These are phyloP conservation scores for Sceliomorpha sp. DNA, from an alignment of 2,888 invertebrate genomes.

Conservation along the genomic window DNA sequence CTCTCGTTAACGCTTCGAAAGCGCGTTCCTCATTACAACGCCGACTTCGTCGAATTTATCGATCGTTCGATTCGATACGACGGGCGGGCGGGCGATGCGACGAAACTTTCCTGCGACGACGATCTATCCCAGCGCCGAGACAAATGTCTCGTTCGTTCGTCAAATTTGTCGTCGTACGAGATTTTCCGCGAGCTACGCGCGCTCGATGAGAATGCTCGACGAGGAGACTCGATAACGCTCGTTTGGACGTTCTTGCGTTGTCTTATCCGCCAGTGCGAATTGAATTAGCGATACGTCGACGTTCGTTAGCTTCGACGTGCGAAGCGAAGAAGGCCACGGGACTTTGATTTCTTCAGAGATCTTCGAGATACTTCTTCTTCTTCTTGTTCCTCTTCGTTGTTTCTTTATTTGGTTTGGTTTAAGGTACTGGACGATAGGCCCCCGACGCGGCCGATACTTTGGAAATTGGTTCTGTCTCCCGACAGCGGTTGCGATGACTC, in stretches of 20 bases:
- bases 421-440: slow-evolving; percentile 2
- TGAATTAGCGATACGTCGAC: slow-evolving; percentile 4
- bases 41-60: too few species aligned
- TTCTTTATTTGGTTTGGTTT: slow-evolving; percentile 33
- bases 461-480: not conserved
- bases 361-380: slow-evolving; percentile 30
- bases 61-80: too few species aligned
- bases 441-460: slow-evolving; percentile 4
- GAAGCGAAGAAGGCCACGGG: slow-evolving; percentile 1
- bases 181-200: not conserved
- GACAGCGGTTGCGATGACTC: not conserved
- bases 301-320: not conserved
- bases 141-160: slow-evolving; percentile 46
- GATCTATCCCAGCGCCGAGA: too few species aligned
- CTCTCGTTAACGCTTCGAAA: too few species aligned
- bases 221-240: slow-evolving; percentile 1
- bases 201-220: too few species aligned
- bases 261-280: slow-evolving; percentile 8
- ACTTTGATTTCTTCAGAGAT: not conserved
- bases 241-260: not conserved
- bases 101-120: slow-evolving; percentile 6
- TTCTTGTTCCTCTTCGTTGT: slow-evolving; percentile 20
- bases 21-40: too few species aligned
- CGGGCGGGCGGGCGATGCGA: too few species aligned
- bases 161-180: slow-evolving; percentile 15